Evolutionary conservation across 2,113 vertebrate species (phyloP), one percentile per base, ranked within the genome.

Genomic region (Paraplagusia blochii): DNA sequence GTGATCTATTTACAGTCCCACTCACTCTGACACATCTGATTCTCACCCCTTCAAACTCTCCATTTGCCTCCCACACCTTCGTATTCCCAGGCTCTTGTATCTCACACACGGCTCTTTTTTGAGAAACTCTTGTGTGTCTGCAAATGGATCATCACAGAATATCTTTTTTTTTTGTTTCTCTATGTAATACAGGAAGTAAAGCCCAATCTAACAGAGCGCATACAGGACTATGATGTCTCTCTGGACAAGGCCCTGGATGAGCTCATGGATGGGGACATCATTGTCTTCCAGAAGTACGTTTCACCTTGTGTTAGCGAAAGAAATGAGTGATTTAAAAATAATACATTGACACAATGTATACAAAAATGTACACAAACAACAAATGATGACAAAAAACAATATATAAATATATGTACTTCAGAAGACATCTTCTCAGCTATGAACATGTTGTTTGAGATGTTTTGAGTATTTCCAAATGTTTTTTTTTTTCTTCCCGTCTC

Each of bases 261-360:
- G 89, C 94, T 99, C 68, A 99, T 99, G 97, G 97, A 99, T 51
- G 96, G 97, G 19, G 97, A 99, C 90, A 99, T 99, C 84, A 99
- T 99, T 77, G 96, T 99, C 76, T 99, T 99, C 90, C 97, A 99
- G 85, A 99, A 96, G 97, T 99, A 92, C 10, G 94, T 82, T 12
- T 42, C 17, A 7, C 15, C 5, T 2, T 44, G 5, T 17, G 9
- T 40, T 10, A 1, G 38, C 1, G 11, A 40, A 13, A 12, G 11
- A 29, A 29, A 29, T 29, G 6, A 29, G 22, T 4, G 22, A n/a
- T n/a, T n/a, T n/a, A n/a, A n/a, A n/a, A n/a, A n/a, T n/a, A n/a
- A n/a, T n/a, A n/a, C n/a, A n/a, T n/a, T n/a, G n/a, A n/a, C n/a
- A n/a, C n/a, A n/a, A n/a, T n/a, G n/a, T n/a, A n/a, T n/a, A n/a